Evolutionary conservation across 2,797 vertebrate species (phyloP).

Genomic region (Channallabes apus): DNA sequence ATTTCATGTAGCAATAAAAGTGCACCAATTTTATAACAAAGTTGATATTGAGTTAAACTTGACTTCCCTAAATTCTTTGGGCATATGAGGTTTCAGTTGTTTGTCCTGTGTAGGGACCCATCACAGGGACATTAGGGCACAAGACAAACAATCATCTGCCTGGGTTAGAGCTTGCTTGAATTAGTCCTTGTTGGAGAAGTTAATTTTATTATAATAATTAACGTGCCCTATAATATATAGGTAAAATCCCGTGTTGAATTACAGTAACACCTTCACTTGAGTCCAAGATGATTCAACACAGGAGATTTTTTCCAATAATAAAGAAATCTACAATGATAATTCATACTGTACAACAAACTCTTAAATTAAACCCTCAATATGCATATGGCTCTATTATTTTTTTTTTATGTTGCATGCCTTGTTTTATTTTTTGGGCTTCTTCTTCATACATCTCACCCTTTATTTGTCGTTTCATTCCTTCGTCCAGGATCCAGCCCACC

Average conservation of each 20-base stretch:
- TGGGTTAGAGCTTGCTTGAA: not conserved
- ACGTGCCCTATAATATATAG: not conserved
- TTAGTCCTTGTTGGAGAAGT: not conserved
- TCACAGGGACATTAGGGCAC: too few species aligned
- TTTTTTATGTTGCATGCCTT: conserved; percentile 35
- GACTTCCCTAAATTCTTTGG: not conserved
- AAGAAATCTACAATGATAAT: not conserved
- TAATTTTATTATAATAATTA: not conserved
- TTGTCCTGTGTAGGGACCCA: too few species aligned
- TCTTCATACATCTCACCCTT: conserved; percentile 25
- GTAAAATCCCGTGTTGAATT: too few species aligned
- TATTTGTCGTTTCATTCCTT: conserved; percentile 30
- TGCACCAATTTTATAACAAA: too few species aligned
- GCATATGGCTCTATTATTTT: not conserved
- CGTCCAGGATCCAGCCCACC: conserved; percentile 74
- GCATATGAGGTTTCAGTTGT: not conserved
- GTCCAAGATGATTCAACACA: too few species aligned
- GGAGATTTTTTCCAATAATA: not conserved
- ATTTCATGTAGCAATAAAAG: not conserved
- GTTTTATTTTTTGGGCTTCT: conserved; percentile 35
- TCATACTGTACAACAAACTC: not conserved
- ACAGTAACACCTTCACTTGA: too few species aligned
- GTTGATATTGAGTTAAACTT: not conserved
- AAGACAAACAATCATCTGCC: too few species aligned
- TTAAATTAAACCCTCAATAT: not conserved